phyloP scores from a whole-genome alignment of 2,888 invertebrate genomes.

The Nymphalis polychloros region DNA sequence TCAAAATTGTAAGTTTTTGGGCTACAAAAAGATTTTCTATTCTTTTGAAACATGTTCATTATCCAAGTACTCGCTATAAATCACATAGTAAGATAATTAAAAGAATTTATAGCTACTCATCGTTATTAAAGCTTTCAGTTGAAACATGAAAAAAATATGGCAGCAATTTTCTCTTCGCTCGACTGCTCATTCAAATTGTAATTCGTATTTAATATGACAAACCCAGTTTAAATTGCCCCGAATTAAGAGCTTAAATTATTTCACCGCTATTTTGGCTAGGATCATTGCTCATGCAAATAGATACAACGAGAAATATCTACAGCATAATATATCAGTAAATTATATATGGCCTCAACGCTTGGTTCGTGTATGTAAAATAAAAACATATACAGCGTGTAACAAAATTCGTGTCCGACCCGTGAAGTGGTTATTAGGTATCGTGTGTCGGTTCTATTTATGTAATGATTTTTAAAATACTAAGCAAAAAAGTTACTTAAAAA shows the following conservation, averaged over 20 bases:
- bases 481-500: too few species aligned
- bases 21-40: background rate
- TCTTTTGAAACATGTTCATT: background rate
- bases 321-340: too few species aligned
- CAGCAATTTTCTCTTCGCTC: constrained; percentile 1
- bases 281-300: background rate
- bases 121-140: constrained; percentile 5
- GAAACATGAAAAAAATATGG: constrained; percentile 7
- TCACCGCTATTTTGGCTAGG: background rate
- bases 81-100: constrained; percentile 2
- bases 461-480: too few species aligned
- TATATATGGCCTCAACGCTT: too few species aligned
- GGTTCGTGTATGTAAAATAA: too few species aligned
- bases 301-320: background rate
- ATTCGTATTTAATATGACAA: constrained; percentile 2
- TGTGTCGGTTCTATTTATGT: too few species aligned
- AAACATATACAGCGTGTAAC: too few species aligned
- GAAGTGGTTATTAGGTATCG: too few species aligned
- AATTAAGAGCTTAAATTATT: constrained; percentile 1
- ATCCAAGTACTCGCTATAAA: background rate
- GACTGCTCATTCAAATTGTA: constrained; percentile 4
- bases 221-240: constrained; percentile 3
- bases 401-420: too few species aligned
- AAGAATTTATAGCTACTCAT: background rate
- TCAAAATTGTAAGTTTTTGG: background rate